Evolutionary conservation across 2,888 invertebrate species (phyloP).

Genomic region (Himalopsyche anomala): DNA sequence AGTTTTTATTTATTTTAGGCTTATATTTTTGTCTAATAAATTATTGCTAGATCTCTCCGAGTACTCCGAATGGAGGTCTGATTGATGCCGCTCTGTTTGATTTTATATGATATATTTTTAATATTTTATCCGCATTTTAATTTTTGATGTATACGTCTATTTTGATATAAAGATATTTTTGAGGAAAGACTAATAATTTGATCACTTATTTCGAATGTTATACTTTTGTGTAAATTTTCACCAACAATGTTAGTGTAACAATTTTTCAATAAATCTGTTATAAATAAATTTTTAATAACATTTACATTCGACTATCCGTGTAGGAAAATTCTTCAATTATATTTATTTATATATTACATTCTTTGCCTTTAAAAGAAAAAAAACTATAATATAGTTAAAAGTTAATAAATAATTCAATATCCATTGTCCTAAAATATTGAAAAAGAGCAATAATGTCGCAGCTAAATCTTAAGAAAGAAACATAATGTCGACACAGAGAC

Average conservation of each 20-base stretch:
- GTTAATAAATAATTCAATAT: too few species aligned
- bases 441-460: too few species aligned
- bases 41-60: not conserved
- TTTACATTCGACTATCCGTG: too few species aligned
- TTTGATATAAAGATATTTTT: slow-evolving; percentile 56
- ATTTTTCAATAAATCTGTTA: not conserved
- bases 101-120: slow-evolving; percentile 52
- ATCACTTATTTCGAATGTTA: not conserved
- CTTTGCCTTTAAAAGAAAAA: too few species aligned
- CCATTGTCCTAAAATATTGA: too few species aligned
- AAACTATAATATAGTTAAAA: too few species aligned
- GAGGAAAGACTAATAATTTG: slow-evolving; percentile 1
- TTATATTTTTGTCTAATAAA: not conserved
- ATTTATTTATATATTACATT: too few species aligned
- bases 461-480: too few species aligned
- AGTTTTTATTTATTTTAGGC: slow-evolving; percentile 50
- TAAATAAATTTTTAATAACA: too few species aligned
- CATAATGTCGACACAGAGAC: too few species aligned
- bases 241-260: not conserved
- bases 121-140: slow-evolving; percentile 52
- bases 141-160: slow-evolving; percentile 53
- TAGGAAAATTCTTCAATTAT: too few species aligned
- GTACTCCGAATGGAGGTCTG: not conserved
- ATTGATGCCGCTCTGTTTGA: not conserved
- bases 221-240: not conserved